Conservation (phyloP, 1,140 invertebrate genomes). For the Centruroides vittatus region DNA sequence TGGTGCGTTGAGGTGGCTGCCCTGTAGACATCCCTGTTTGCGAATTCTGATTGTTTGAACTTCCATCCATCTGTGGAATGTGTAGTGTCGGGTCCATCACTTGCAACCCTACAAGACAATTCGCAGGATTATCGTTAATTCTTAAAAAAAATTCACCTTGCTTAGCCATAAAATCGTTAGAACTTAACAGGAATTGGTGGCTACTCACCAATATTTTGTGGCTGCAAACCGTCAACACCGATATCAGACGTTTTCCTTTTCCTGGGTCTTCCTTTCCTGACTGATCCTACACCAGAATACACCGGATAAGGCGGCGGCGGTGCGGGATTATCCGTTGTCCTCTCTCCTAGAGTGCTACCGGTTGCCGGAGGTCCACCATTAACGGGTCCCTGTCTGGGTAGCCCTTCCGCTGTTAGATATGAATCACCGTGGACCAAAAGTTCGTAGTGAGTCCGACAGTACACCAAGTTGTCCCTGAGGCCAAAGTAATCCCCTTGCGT, state of each 20-base stretch:
- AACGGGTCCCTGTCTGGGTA: constrained; percentile 18
- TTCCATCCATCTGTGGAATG: neutral
- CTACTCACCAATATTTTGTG: too few relatives aligned
- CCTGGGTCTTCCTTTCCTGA: constrained; percentile 17
- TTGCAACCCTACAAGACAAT: neutral
- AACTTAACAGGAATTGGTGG: too few relatives aligned
- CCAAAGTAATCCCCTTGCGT: constrained; percentile 70
- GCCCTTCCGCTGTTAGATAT: neutral
- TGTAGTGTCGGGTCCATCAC: neutral
- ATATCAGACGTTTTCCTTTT: constrained; percentile 17
- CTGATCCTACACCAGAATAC: neutral
- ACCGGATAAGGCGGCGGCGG: constrained; percentile 31
- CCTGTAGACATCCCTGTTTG: neutral
- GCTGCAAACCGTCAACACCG: neutral
- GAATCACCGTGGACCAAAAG: constrained; percentile 13
- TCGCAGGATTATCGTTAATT: neutral
- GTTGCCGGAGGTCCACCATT: constrained; percentile 28
- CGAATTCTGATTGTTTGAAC: neutral
- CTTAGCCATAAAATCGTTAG: too few relatives aligned
- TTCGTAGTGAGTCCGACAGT: constrained; percentile 34
- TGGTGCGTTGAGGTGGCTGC: constrained; percentile 7
- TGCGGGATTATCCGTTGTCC: constrained; percentile 29
- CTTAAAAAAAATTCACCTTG: neutral
- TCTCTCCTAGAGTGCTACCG: constrained; percentile 15
- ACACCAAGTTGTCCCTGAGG: constrained; percentile 30